phyloP scores from a whole-genome alignment of 92 coral and sea anemone species.

The Meandrina meandrites region DNA sequence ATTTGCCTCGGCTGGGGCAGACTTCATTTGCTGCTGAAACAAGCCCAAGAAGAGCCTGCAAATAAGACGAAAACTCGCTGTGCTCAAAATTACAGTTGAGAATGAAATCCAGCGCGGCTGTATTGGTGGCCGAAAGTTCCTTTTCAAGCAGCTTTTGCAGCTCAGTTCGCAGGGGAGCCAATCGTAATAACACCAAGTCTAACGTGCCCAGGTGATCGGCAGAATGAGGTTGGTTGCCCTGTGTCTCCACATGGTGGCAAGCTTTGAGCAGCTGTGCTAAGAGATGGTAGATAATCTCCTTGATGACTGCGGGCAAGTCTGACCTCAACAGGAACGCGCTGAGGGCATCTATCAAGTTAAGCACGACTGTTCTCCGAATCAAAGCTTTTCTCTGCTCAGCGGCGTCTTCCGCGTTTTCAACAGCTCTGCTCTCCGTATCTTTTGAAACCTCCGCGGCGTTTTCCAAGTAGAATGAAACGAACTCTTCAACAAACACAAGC shows the following conservation, averaged over 20 bases:
- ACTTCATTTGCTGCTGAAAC: slow-evolving; percentile 83
- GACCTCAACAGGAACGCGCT: slow-evolving; percentile 64
- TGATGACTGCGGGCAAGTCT: slow-evolving; percentile 67
- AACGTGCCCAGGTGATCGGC: slow-evolving; percentile 51
- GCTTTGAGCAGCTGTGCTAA: slow-evolving; percentile 84
- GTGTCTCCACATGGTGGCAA: slow-evolving; percentile 52
- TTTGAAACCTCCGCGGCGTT: slow-evolving; percentile 6
- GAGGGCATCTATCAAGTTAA: slow-evolving; percentile 57
- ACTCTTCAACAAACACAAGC: slow-evolving; percentile 79
- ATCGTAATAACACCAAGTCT: slow-evolving; percentile 59
- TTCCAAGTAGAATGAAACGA: slow-evolving; percentile 45
- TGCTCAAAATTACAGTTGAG: slow-evolving; percentile 94
- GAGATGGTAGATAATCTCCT: slow-evolving; percentile 78
- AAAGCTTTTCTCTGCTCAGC: background rate
- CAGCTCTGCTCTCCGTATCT: background rate
- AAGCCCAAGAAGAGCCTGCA: slow-evolving; percentile 87
- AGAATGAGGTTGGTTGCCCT: slow-evolving; percentile 29
- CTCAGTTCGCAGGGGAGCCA: slow-evolving; percentile 77
- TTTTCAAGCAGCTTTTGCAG: slow-evolving; percentile 89
- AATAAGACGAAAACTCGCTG: slow-evolving; percentile 88
- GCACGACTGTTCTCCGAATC: slow-evolving; percentile 30
- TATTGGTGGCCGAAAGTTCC: slow-evolving; percentile 84
- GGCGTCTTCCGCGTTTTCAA: background rate
- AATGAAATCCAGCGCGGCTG: slow-evolving; percentile 85
- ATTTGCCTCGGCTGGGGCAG: slow-evolving; percentile 44